phyloP scores from a whole-genome alignment of 2,797 vertebrate genomes.

The Benthosema pterotum region DNA sequence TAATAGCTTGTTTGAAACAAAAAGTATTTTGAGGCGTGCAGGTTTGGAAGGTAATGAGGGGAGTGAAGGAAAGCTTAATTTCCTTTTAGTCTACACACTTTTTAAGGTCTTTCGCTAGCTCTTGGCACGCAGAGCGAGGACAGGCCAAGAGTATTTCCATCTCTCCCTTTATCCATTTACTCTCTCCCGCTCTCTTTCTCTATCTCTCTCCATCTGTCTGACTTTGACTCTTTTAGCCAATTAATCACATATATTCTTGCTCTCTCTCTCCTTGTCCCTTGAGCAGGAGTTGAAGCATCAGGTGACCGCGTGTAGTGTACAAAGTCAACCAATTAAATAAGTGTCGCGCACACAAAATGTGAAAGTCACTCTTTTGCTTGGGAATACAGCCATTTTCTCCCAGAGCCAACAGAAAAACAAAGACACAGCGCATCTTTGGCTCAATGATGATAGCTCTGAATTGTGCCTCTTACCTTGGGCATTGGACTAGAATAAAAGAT shows the following conservation, averaged over 20 bases:
- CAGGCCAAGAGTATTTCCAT: constrained; percentile 41
- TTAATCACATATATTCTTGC: constrained; percentile 27
- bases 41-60: constrained; percentile 62
- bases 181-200: constrained; percentile 16
- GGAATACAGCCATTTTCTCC: neutral
- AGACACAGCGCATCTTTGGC: neutral
- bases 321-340: constrained; percentile 34
- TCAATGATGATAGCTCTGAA: neutral
- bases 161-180: constrained; percentile 34
- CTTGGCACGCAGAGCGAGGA: constrained; percentile 48
- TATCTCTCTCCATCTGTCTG: constrained; percentile 34
- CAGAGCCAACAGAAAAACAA: neutral
- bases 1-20: constrained; percentile 75
- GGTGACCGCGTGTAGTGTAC: constrained; percentile 15
- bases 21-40: constrained; percentile 61
- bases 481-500: neutral
- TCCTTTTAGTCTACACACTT: constrained; percentile 59
- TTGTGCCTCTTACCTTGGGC: neutral
- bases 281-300: constrained; percentile 1
- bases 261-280: constrained; percentile 12
- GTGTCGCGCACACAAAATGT: constrained; percentile 8
- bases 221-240: constrained; percentile 25
- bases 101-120: constrained; percentile 50
- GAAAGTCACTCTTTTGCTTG: constrained; percentile 30
- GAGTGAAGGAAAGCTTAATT: constrained; percentile 55